Conservation (phyloP, 1,140 invertebrate genomes). For the Eupeodes corollae region DNA sequence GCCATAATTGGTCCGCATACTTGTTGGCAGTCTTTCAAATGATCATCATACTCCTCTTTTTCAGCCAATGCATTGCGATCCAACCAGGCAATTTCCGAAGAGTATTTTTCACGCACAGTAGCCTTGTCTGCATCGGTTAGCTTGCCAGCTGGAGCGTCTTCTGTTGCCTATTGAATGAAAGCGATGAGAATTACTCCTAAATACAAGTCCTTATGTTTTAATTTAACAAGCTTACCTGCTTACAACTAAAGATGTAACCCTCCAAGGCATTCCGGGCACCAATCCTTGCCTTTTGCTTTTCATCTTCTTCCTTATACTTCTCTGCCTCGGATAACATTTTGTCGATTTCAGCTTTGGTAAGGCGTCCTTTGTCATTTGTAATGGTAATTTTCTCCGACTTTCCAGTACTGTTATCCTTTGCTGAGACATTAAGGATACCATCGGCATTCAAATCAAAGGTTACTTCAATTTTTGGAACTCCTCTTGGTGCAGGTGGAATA, state of each 20-base stretch:
- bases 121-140: slow-evolving; percentile 49
- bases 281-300: slow-evolving; percentile 53
- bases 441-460: slow-evolving; percentile 72
- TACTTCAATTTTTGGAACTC: slow-evolving; percentile 50
- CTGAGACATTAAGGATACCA: slow-evolving; percentile 69
- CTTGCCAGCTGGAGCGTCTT: slow-evolving; percentile 52
- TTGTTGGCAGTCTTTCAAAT: slow-evolving; percentile 58
- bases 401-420: slow-evolving; percentile 65
- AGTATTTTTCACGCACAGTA: slow-evolving; percentile 46
- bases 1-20: slow-evolving; percentile 63
- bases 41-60: slow-evolving; percentile 65
- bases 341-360: slow-evolving; percentile 85
- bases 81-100: slow-evolving; percentile 46
- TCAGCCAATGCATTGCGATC: slow-evolving; percentile 55
- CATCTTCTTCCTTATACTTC: slow-evolving; percentile 56
- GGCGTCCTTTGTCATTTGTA: slow-evolving; percentile 84
- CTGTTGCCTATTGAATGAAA: slow-evolving; percentile 41
- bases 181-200: slow-evolving; percentile 2
- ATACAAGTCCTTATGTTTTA: background rate
- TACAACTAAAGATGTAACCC: slow-evolving; percentile 69
- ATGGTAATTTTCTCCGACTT: slow-evolving; percentile 71
- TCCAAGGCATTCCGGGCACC: slow-evolving; percentile 70
- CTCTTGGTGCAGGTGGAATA: slow-evolving; percentile 56
- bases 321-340: slow-evolving; percentile 77
- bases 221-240: slow-evolving; percentile 40